These are phyloP conservation scores for Myripristis murdjan DNA, from an alignment of 2,797 vertebrate genomes.

Conservation along the genomic window DNA sequence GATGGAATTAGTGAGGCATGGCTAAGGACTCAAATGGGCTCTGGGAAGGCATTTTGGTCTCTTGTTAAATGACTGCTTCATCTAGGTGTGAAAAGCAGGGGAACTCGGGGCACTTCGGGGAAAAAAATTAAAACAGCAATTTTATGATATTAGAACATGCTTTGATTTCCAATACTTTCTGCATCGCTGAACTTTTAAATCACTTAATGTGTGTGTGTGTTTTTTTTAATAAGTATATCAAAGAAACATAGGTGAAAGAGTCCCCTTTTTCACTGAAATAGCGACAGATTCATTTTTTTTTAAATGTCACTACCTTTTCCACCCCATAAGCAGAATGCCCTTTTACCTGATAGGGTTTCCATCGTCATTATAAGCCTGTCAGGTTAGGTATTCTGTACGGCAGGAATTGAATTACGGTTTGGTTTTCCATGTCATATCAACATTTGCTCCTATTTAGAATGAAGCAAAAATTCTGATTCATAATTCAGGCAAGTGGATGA, in stretches of 20 bases:
- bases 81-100: conserved; percentile 75
- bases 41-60: conserved; percentile 75
- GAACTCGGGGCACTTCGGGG: conserved; percentile 45
- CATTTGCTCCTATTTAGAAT: conserved; percentile 79
- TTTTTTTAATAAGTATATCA: conserved; percentile 20
- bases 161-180: conserved; percentile 62
- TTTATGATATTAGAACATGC: conserved; percentile 64
- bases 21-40: conserved; percentile 85
- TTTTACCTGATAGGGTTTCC: conserved; percentile 61
- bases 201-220: conserved; percentile 4
- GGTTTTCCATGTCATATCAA: conserved; percentile 67
- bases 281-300: conserved; percentile 33
- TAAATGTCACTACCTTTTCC: conserved; percentile 59
- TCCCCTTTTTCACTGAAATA: conserved; percentile 30
- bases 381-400: conserved; percentile 29
- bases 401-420: conserved; percentile 40
- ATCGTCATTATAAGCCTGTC: conserved; percentile 36
- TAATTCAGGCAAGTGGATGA: conserved; percentile 78
- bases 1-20: conserved; percentile 89
- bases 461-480: conserved; percentile 75
- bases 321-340: conserved; percentile 32
- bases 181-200: conserved; percentile 48
- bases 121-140: conserved; percentile 67
- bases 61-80: conserved; percentile 82
- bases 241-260: conserved; percentile 27